A percentile compares a stretch with the other conserved stretches of the same genome.
Evolutionary conservation across 2,888 invertebrate species (phyloP).

Genomic region (Eupithecia inturbata): DNA sequence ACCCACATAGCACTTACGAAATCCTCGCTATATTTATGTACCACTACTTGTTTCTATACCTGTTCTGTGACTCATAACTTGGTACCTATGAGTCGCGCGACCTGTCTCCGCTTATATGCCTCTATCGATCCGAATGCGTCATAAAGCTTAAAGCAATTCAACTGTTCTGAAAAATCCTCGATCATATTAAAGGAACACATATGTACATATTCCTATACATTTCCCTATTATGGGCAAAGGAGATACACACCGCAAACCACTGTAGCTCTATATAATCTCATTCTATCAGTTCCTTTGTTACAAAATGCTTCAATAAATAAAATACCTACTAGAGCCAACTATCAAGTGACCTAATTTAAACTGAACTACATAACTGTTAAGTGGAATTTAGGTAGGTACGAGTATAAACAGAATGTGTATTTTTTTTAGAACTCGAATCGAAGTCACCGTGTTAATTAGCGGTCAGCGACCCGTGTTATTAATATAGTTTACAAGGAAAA

Average conservation of each 20-base stretch:
- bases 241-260: constrained; percentile 5
- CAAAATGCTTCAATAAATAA: not conserved
- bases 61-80: constrained; percentile 50
- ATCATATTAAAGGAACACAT: not conserved
- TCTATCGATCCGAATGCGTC: constrained; percentile 21
- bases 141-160: not conserved
- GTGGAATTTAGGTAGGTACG: constrained; percentile 53
- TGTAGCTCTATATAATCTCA: not conserved
- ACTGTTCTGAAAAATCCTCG: not conserved
- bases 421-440: constrained; percentile 65
- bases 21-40: constrained; percentile 57
- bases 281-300: constrained; percentile 3
- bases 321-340: constrained; percentile 46
- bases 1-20: constrained; percentile 71
- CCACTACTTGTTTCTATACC: constrained; percentile 50
- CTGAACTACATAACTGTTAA: constrained; percentile 53
- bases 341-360: constrained; percentile 62
- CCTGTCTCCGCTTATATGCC: constrained; percentile 35
- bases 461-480: constrained; percentile 68
- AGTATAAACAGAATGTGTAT: constrained; percentile 53
- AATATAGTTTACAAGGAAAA: constrained; percentile 46
- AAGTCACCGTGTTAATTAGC: constrained; percentile 73
- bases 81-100: constrained; percentile 39
- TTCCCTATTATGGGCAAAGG: not conserved
- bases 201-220: not conserved